A percentile compares a stretch with the other conserved stretches of the same genome.
phyloP scores from a whole-genome alignment of 2,888 invertebrate species.

The Ceriagrion tenellum region DNA sequence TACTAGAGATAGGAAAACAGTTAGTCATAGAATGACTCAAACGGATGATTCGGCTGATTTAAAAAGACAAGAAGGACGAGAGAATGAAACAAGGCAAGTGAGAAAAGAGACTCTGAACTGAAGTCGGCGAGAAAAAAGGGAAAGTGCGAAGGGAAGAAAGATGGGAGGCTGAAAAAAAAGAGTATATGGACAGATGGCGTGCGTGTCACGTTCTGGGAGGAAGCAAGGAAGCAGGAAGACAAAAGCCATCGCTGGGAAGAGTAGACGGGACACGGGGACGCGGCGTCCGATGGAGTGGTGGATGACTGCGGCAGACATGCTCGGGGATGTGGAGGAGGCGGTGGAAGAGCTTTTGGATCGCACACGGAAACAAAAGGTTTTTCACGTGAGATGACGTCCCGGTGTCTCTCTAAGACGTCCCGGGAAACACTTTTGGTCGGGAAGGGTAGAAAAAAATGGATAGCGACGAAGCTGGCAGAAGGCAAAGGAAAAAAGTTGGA shows the following conservation, averaged over 20 bases:
- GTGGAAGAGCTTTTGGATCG: neutral
- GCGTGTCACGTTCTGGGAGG: neutral
- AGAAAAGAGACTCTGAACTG: too few relatives aligned
- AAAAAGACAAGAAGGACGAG: too few relatives aligned
- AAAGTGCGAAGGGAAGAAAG: neutral
- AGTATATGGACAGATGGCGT: neutral
- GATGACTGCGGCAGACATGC: neutral
- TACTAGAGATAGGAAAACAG: too few relatives aligned
- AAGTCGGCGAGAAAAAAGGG: too few relatives aligned
- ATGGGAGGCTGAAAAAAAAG: neutral
- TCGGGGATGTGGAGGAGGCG: neutral
- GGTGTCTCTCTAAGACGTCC: conserved; percentile 33
- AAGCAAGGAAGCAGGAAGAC: neutral
- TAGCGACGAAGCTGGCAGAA: neutral
- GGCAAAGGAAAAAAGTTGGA: neutral
- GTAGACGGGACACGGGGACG: neutral
- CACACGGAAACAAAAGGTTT: conserved; percentile 56
- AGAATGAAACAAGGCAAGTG: too few relatives aligned
- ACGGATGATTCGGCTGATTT: too few relatives aligned
- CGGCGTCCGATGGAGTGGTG: neutral
- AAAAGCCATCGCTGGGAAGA: neutral
- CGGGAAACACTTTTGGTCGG: conserved; percentile 36
- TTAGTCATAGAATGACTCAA: too few relatives aligned
- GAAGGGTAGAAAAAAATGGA: neutral
- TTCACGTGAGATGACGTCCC: conserved; percentile 55